Evolutionary conservation across 2,888 invertebrate genomes (phyloP).

Genomic region (Deroplatys truncata): DNA sequence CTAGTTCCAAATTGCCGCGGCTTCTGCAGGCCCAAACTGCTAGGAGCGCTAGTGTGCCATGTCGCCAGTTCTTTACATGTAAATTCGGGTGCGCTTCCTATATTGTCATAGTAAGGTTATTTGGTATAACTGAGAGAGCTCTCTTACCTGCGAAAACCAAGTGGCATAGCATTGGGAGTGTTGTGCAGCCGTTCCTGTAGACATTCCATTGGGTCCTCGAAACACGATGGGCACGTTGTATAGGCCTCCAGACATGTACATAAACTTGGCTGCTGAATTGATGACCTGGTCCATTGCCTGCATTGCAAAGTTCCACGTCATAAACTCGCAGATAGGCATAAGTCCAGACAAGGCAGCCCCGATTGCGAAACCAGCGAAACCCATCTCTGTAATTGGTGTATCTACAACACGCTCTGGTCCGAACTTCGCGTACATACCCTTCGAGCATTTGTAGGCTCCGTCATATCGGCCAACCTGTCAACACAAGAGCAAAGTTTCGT

Average conservation of each 20-base stretch:
- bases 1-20: too few species aligned
- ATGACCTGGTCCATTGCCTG: constrained; percentile 69
- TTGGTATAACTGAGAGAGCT: constrained; percentile 33
- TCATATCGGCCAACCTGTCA: constrained; percentile 46
- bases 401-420: constrained; percentile 61
- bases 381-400: constrained; percentile 64
- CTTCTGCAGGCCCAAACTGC: too few species aligned
- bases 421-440: constrained; percentile 60
- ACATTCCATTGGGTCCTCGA: constrained; percentile 62
- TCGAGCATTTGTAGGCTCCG: constrained; percentile 58
- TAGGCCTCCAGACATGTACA: constrained; percentile 62
- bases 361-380: constrained; percentile 60
- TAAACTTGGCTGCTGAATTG: constrained; percentile 65
- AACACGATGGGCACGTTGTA: constrained; percentile 62
- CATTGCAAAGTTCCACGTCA: constrained; percentile 74
- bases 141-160: constrained; percentile 61
- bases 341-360: constrained; percentile 68
- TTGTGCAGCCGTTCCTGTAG: constrained; percentile 59
- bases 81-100: too few species aligned
- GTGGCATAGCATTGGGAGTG: constrained; percentile 64
- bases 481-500: background rate
- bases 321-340: constrained; percentile 66
- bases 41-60: too few species aligned
- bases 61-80: too few species aligned
- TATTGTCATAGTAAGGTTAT: too few species aligned